Conservation (phyloP, 2,797 vertebrate species). For the Helostoma temminkii region DNA sequence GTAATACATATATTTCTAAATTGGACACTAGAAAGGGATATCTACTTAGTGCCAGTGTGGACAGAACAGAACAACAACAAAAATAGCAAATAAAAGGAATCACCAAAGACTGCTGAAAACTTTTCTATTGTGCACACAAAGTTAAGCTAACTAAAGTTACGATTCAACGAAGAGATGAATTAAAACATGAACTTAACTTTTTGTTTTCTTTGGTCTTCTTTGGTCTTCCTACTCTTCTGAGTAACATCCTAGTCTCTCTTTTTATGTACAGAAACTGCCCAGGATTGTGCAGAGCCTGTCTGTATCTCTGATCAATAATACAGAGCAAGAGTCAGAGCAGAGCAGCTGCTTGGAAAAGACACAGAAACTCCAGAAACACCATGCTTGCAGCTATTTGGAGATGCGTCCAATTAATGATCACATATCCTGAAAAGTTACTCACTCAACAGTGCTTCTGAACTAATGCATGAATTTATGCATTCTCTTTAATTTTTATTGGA, state of each 20-base stretch:
- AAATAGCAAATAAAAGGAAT: background rate
- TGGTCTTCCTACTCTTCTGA: background rate
- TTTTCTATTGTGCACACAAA: background rate
- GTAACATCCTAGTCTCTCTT: background rate
- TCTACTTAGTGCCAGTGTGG: background rate
- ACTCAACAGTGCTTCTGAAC: constrained; percentile 2
- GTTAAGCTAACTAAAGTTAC: background rate
- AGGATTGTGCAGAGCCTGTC: background rate
- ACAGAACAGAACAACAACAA: background rate
- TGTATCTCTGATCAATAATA: constrained; percentile 23
- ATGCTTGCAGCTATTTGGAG: constrained; percentile 6
- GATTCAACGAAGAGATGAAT: background rate
- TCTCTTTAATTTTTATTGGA: background rate
- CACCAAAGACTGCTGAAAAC: background rate
- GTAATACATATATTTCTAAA: too few relatives aligned
- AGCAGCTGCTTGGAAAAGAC: constrained; percentile 21
- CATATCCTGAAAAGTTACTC: constrained; percentile 16
- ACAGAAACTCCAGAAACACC: constrained; percentile 7
- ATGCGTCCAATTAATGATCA: constrained; percentile 40
- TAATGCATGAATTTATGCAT: constrained; percentile 21
- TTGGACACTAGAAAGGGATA: background rate
- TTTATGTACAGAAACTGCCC: background rate
- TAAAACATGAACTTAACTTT: background rate
- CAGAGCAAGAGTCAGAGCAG: constrained; percentile 1
- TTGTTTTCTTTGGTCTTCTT: background rate